These are phyloP conservation scores for Amblyornis subalaris DNA, from an alignment of 2,113 vertebrate species.

Conservation along the genomic window DNA sequence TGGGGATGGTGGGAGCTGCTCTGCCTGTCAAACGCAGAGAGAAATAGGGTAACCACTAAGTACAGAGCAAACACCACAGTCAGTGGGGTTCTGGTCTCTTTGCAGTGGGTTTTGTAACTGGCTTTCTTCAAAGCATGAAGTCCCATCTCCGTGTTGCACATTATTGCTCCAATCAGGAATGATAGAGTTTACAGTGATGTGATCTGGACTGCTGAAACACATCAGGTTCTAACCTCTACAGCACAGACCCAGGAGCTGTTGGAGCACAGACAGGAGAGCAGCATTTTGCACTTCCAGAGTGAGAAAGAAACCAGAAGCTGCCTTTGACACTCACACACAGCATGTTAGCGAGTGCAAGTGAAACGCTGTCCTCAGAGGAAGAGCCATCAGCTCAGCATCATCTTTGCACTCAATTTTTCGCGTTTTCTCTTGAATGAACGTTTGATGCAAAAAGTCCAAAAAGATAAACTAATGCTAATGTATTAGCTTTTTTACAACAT, in stretches of 20 bases:
- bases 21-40: neutral
- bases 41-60: neutral
- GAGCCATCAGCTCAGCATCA: neutral
- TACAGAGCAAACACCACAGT: rapidly evolving
- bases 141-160: rapidly evolving
- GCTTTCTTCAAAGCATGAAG: neutral
- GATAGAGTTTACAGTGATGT: neutral
- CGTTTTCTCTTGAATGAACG: neutral
- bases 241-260: neutral
- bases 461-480: neutral
- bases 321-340: neutral
- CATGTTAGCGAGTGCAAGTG: neutral
- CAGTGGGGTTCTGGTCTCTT: neutral
- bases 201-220: neutral
- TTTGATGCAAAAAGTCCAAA: neutral
- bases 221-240: neutral
- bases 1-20: neutral
- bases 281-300: neutral
- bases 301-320: neutral
- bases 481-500: neutral
- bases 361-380: neutral
- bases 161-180: neutral
- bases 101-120: neutral
- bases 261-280: neutral
- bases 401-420: neutral